A percentile compares a stretch with the other conserved stretches of the same genome.
phyloP scores from a whole-genome alignment of 2,888 invertebrate genomes.

The Danaus chrysippus region DNA sequence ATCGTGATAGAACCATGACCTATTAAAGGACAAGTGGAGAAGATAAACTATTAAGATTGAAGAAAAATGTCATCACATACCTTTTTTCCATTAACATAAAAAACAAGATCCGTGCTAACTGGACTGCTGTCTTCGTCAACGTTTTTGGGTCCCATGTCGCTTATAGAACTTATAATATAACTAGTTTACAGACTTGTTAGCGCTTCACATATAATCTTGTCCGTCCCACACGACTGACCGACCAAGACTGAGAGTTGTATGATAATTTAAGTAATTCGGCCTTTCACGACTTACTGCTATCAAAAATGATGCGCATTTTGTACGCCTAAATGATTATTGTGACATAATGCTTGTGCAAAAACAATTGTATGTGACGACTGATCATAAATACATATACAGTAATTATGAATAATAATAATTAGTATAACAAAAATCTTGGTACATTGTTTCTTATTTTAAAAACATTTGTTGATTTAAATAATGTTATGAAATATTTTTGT shows the following conservation, averaged over 20 bases:
- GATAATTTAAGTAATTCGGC: constrained; percentile 11
- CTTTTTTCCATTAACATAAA: constrained; percentile 75
- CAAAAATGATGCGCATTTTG: constrained; percentile 3
- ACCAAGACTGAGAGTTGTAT: constrained; percentile 29
- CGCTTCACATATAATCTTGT: constrained; percentile 13
- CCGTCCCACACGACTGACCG: constrained; percentile 25
- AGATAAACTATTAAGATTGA: neutral
- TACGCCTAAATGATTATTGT: no score
- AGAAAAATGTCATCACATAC: constrained; percentile 41
- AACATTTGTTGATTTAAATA: no score
- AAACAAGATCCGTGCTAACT: constrained; percentile 56
- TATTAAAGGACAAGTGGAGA: neutral
- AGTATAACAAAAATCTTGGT: no score
- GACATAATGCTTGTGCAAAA: no score
- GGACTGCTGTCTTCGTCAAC: constrained; percentile 54
- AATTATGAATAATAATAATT: no score
- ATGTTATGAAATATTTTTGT: no score
- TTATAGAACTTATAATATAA: constrained; percentile 13
- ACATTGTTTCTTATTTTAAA: no score
- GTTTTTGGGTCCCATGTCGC: constrained; percentile 59
- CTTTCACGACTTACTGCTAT: constrained; percentile 17
- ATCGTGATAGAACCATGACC: neutral
- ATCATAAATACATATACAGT: no score
- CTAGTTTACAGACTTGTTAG: constrained; percentile 3
- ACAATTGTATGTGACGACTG: no score